Conservation (phyloP, 2,113 vertebrate species). For the Thamnophis sirtalis region DNA sequence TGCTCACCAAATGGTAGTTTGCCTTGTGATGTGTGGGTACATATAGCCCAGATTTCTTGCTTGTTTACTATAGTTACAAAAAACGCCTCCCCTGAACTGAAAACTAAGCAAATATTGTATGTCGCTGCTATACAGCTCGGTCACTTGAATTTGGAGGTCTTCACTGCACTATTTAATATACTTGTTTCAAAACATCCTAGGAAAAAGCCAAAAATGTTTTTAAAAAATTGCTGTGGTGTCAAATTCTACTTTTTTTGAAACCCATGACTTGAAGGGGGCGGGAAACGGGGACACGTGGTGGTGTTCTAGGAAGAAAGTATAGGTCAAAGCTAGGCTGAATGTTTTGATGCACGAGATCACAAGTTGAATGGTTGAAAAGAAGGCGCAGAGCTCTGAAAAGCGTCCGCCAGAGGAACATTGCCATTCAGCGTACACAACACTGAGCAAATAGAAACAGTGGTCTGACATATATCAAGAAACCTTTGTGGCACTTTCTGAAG, state of each 20-base stretch:
- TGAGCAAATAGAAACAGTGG: background rate
- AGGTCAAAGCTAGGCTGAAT: background rate
- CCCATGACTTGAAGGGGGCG: background rate
- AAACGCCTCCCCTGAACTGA: background rate
- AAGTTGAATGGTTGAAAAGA: background rate
- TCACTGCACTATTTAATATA: background rate
- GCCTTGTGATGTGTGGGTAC: background rate
- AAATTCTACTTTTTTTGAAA: background rate
- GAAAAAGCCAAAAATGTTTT: background rate
- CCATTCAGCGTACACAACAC: background rate
- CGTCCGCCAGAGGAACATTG: background rate
- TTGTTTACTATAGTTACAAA: background rate
- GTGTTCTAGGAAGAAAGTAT: background rate
- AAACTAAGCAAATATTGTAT: background rate
- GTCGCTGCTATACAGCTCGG: background rate
- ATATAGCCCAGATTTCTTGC: background rate
- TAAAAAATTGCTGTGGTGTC: background rate
- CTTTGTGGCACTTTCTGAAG: background rate
- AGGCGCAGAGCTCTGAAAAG: background rate
- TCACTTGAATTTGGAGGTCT: background rate
- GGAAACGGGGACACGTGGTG: no score
- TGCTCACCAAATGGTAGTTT: background rate
- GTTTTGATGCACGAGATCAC: background rate
- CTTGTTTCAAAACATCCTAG: background rate
- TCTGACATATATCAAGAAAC: background rate